Evolutionary conservation across 2,888 invertebrate species (phyloP).

Genomic region (Chrysopilus asiliformis): DNA sequence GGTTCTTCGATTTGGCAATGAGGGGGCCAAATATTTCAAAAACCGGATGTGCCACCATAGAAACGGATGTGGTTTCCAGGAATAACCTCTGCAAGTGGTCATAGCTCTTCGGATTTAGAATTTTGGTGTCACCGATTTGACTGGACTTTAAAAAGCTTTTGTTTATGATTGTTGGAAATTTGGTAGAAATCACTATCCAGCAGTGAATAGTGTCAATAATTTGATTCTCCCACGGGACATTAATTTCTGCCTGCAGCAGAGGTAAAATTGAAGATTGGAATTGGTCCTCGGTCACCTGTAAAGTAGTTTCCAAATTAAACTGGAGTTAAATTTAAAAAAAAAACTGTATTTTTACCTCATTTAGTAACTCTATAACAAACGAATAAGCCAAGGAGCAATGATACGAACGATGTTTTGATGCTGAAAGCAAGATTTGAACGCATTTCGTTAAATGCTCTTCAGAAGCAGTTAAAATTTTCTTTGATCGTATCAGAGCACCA

Average conservation of each 20-base stretch:
- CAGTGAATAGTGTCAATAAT: conserved; percentile 51
- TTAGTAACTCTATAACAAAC: conserved; percentile 47
- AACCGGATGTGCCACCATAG: conserved; percentile 47
- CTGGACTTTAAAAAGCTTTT: conserved; percentile 42
- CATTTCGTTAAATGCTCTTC: no score
- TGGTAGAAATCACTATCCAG: conserved; percentile 37
- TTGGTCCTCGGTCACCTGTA: neutral
- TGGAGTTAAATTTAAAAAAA: neutral
- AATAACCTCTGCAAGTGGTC: conserved; percentile 44
- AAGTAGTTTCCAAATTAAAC: neutral
- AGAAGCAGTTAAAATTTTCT: conserved; percentile 35
- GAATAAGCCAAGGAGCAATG: conserved; percentile 38
- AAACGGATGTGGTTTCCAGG: conserved; percentile 38
- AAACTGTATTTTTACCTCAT: conserved; percentile 33
- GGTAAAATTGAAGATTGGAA: conserved; percentile 38
- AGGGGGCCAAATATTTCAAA: conserved; percentile 45
- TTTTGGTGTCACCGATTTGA: conserved; percentile 41
- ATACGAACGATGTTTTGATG: conserved; percentile 22
- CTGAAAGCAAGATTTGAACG: conserved; percentile 25
- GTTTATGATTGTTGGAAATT: conserved; percentile 40
- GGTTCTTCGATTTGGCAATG: conserved; percentile 40
- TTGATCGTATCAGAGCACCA: conserved; percentile 53
- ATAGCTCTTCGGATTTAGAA: conserved; percentile 46
- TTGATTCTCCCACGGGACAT: conserved; percentile 49
- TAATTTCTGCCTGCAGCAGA: conserved; percentile 43